These are phyloP conservation scores for Macrosoma leucophasiata DNA, from an alignment of 2,888 invertebrate species.

Conservation along the genomic window DNA sequence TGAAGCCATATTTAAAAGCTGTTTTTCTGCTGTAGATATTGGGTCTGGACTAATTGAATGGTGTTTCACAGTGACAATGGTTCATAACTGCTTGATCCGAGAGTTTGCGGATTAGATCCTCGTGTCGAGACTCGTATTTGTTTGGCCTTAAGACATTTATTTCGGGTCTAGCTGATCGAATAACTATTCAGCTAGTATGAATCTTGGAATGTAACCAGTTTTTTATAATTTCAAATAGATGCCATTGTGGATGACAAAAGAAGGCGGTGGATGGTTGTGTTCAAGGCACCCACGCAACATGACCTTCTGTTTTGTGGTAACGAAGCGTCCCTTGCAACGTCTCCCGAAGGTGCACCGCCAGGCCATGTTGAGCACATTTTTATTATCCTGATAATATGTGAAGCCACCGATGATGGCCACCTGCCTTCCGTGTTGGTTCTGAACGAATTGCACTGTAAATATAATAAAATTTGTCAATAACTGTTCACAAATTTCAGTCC, in stretches of 20 bases:
- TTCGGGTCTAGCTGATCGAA: too few species aligned
- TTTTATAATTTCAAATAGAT: constrained; percentile 27
- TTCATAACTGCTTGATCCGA: too few species aligned
- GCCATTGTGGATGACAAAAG: constrained; percentile 35
- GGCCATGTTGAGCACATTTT: constrained; percentile 6
- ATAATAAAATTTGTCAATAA: constrained; percentile 9
- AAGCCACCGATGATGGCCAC: constrained; percentile 28
- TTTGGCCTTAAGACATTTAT: too few species aligned
- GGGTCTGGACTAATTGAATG: too few species aligned
- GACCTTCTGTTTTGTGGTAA: constrained; percentile 46
- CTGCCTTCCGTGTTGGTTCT: constrained; percentile 27
- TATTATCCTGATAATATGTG: constrained; percentile 23
- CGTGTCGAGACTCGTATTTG: too few species aligned
- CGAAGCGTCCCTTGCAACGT: constrained; percentile 57
- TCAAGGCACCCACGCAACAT: constrained; percentile 55
- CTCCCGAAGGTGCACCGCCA: constrained; percentile 29
- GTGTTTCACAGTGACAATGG: too few species aligned
- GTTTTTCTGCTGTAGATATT: too few species aligned
- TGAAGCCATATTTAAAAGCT: too few species aligned
- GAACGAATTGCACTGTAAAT: constrained; percentile 25
- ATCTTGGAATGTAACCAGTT: too few species aligned
- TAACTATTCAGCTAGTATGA: too few species aligned
- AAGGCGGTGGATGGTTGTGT: constrained; percentile 52
- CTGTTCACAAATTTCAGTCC: too few species aligned
- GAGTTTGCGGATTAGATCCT: too few species aligned